A percentile compares a stretch with the other conserved stretches of the same genome.
These are phyloP conservation scores for Drosophila niveifrons DNA, from an alignment of 2,888 invertebrate species.

Conservation along the genomic window DNA sequence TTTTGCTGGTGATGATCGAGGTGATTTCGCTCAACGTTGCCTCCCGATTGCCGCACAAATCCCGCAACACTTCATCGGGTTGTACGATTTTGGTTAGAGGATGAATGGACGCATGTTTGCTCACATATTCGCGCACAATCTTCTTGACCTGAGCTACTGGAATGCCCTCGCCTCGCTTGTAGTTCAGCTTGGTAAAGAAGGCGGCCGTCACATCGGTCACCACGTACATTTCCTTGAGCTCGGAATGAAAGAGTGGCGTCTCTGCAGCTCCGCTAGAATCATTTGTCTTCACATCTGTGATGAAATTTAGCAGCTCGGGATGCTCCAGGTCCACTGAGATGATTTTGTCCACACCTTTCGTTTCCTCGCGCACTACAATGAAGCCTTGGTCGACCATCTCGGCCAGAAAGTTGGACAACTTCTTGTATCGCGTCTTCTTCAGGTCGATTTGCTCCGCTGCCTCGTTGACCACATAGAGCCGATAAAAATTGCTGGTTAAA, in stretches of 20 bases:
- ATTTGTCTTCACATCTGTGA: conserved; percentile 76
- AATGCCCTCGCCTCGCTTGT: conserved; percentile 88
- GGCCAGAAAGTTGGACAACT: conserved; percentile 93
- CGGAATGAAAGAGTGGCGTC: conserved; percentile 82
- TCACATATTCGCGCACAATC: conserved; percentile 90
- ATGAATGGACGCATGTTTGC: conserved; percentile 87
- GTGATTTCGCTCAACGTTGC: conserved; percentile 90
- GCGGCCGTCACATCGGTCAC: conserved; percentile 83
- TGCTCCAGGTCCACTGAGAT: conserved; percentile 88
- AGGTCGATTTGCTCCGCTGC: conserved; percentile 90
- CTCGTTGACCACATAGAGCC: conserved; percentile 90
- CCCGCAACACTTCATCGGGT: conserved; percentile 80
- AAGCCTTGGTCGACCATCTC: conserved; percentile 90
- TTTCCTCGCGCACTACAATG: conserved; percentile 88
- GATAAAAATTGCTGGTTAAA: conserved; percentile 93
- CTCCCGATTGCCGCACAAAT: conserved; percentile 72
- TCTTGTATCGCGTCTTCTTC: conserved; percentile 95
- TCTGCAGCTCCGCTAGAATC: conserved; percentile 58
- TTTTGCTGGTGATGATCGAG: conserved; percentile 88
- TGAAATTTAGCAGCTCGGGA: conserved; percentile 86
- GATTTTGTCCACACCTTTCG: conserved; percentile 93
- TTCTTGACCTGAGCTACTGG: conserved; percentile 88
- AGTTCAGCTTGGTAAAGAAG: conserved; percentile 84
- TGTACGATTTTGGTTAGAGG: conserved; percentile 82
- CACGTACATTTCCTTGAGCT: conserved; percentile 83